Percentiles rank a stretch among this genome's conserved stretches.
phyloP scores from a whole-genome alignment of 2,888 invertebrate genomes.

The Eudemis profundana region DNA sequence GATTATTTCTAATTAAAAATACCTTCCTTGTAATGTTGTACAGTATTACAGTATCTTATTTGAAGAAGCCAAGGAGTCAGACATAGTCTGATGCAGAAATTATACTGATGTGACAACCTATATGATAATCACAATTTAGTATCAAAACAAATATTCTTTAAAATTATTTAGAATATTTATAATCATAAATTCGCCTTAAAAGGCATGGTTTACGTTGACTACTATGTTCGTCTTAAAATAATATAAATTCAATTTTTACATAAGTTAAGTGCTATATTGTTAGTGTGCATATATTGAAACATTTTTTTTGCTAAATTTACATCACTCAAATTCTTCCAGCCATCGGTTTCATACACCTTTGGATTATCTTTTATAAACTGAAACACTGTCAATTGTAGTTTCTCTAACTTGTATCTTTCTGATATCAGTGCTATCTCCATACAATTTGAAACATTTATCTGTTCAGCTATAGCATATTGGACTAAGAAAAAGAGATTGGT shows the following conservation, averaged over 20 bases:
- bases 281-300: conserved; percentile 53
- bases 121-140: too few species aligned
- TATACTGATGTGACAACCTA: too few species aligned
- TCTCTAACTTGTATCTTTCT: conserved; percentile 63
- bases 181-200: neutral
- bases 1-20: too few species aligned
- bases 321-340: conserved; percentile 69
- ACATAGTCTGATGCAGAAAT: too few species aligned
- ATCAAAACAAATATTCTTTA: too few species aligned
- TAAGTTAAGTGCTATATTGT: conserved; percentile 3
- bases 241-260: neutral
- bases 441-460: conserved; percentile 67
- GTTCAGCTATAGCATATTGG: conserved; percentile 59
- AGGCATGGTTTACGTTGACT: neutral
- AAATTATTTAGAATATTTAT: neutral
- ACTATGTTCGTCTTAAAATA: neutral
- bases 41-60: too few species aligned
- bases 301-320: conserved; percentile 67
- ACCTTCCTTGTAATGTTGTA: too few species aligned
- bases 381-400: conserved; percentile 61
- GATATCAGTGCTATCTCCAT: conserved; percentile 67
- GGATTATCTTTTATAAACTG: conserved; percentile 67
- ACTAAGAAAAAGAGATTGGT: conserved; percentile 59
- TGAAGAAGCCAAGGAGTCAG: too few species aligned
- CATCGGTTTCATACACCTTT: conserved; percentile 62